phyloP scores from a whole-genome alignment of 2,113 vertebrate species.

The Oncorhynchus gorbuscha region DNA sequence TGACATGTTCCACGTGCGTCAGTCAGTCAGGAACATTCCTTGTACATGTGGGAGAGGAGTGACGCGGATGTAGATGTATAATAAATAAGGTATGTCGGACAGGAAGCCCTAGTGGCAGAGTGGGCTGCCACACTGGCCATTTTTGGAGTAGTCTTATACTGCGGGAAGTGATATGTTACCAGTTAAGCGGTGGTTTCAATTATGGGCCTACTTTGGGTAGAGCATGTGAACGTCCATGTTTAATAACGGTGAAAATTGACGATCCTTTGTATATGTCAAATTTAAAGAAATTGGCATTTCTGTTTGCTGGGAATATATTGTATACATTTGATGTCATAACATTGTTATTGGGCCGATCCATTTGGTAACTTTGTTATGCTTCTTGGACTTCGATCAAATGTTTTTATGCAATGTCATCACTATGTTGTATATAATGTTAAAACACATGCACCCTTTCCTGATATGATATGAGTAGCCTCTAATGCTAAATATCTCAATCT shows the following conservation, averaged over 20 bases:
- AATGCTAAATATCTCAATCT: slow-evolving; percentile 22
- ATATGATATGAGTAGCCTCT: not conserved
- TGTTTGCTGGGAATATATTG: no score
- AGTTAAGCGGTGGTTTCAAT: slow-evolving; percentile 7
- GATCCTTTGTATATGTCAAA: not conserved
- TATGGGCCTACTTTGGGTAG: not conserved
- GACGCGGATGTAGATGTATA: slow-evolving; percentile 20
- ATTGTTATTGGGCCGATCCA: no score
- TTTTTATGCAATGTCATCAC: not conserved
- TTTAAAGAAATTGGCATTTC: not conserved
- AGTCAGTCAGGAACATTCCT: slow-evolving; percentile 50
- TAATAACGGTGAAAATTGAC: not conserved
- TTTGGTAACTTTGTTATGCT: no score
- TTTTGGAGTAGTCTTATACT: slow-evolving; percentile 40
- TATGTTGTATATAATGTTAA: not conserved
- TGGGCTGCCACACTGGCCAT: slow-evolving; percentile 21
- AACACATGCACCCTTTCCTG: not conserved
- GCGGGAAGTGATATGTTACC: slow-evolving; percentile 22
- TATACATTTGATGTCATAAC: no score
- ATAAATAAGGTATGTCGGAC: slow-evolving; percentile 25
- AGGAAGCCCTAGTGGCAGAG: slow-evolving; percentile 32
- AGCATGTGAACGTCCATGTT: not conserved
- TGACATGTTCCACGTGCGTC: slow-evolving; percentile 62
- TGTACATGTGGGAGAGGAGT: slow-evolving; percentile 41
- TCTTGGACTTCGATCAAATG: no score